These are phyloP conservation scores for Scelioninae gen. 1 DNA, from an alignment of 2,888 invertebrate species.

Conservation along the genomic window DNA sequence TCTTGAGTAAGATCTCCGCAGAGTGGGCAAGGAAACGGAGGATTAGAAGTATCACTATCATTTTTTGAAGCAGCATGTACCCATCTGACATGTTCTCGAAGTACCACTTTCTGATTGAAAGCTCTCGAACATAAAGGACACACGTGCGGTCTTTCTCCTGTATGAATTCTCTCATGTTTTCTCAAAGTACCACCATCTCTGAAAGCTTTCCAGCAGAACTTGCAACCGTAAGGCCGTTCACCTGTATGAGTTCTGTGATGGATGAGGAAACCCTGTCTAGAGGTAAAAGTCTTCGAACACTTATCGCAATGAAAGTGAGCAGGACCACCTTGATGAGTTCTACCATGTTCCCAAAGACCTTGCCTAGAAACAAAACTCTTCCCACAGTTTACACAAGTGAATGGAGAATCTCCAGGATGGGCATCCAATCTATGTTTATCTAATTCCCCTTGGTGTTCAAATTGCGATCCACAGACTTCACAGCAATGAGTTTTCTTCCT, in stretches of 20 bases:
- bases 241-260: conserved; percentile 86
- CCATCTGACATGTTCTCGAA: conserved; percentile 86
- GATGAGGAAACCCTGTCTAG: conserved; percentile 85
- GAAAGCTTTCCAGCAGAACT: conserved; percentile 86
- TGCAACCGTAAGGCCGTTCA: conserved; percentile 86
- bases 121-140: conserved; percentile 85
- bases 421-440: conserved; percentile 83
- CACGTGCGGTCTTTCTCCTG: conserved; percentile 85
- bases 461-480: conserved; percentile 83
- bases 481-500: conserved; percentile 84
- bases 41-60: conserved; percentile 80
- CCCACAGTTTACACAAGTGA: conserved; percentile 84
- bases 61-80: conserved; percentile 85
- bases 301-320: conserved; percentile 85
- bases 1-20: conserved; percentile 84
- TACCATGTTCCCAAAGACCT: conserved; percentile 84
- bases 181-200: conserved; percentile 86
- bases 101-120: conserved; percentile 86
- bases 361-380: conserved; percentile 85
- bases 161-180: conserved; percentile 85
- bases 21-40: conserved; percentile 84
- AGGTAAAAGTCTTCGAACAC: conserved; percentile 85
- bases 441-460: conserved; percentile 82
- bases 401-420: conserved; percentile 84
- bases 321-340: conserved; percentile 84